Evolutionary conservation across 2,888 invertebrate genomes (phyloP).

Genomic region (Pyrocoelia pectoralis): DNA sequence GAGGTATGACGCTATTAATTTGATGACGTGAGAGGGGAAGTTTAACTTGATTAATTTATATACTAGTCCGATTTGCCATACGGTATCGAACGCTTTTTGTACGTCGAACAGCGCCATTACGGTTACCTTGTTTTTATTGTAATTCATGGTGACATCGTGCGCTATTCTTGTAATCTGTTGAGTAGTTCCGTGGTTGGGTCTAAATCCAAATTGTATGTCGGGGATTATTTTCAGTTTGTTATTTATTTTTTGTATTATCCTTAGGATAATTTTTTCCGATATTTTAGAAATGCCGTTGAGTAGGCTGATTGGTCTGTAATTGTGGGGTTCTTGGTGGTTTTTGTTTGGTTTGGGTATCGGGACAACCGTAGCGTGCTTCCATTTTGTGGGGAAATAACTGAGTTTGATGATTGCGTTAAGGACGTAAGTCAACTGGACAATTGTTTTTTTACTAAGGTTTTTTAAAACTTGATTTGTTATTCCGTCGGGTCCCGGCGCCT

Average conservation of each 20-base stretch:
- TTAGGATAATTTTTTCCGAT: constrained; percentile 26
- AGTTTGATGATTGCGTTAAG: not conserved
- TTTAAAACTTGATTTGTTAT: not conserved
- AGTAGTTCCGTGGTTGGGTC: constrained; percentile 43
- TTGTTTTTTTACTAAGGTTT: not conserved
- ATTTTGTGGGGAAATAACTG: not conserved
- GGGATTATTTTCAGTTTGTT: constrained; percentile 18
- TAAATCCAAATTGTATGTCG: constrained; percentile 47
- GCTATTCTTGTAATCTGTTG: constrained; percentile 40
- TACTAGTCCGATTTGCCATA: constrained; percentile 46
- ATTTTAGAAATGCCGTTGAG: constrained; percentile 30
- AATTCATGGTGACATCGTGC: constrained; percentile 43
- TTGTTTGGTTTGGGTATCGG: not conserved
- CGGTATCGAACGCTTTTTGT: constrained; percentile 47
- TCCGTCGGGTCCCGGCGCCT: not conserved
- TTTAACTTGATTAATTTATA: not conserved
- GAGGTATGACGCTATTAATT: not conserved
- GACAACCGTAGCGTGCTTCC: not conserved
- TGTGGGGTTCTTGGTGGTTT: constrained; percentile 11
- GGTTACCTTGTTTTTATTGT: constrained; percentile 43
- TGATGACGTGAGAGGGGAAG: not conserved
- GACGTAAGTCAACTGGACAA: not conserved
- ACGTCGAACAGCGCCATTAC: constrained; percentile 46
- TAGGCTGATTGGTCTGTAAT: constrained; percentile 38
- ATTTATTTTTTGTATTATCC: constrained; percentile 15